phyloP scores from a whole-genome alignment of 2,888 invertebrate species.

The Lepidochitona cinerea region DNA sequence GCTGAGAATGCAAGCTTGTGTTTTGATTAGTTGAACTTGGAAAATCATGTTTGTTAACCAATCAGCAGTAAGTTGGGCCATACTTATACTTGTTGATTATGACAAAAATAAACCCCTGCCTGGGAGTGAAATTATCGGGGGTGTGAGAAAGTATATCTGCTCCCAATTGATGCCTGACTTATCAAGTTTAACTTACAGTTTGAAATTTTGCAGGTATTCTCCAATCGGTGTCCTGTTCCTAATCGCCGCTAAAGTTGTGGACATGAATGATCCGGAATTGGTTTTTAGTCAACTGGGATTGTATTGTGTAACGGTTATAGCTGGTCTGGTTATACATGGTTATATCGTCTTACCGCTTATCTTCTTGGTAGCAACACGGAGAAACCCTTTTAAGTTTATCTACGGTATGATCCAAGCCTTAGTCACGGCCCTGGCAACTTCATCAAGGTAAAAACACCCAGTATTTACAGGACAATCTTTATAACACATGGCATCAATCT shows the following conservation, averaged over 20 bases:
- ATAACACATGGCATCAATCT: no score
- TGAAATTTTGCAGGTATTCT: constrained; percentile 65
- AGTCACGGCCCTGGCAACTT: constrained; percentile 73
- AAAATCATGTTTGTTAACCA: no score
- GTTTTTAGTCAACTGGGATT: constrained; percentile 86
- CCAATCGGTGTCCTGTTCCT: constrained; percentile 68
- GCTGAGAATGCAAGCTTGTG: no score
- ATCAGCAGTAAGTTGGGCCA: no score
- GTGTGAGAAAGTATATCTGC: no score
- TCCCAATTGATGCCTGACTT: no score
- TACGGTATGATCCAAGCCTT: constrained; percentile 75
- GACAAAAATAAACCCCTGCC: no score
- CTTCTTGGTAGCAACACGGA: constrained; percentile 76
- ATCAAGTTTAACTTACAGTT: no score
- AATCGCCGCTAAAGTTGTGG: constrained; percentile 89
- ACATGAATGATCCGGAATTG: constrained; percentile 86
- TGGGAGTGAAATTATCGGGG: no score
- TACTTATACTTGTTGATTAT: no score
- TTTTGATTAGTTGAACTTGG: no score
- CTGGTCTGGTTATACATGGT: constrained; percentile 92
- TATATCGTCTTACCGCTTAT: constrained; percentile 90
- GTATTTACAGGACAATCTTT: no score
- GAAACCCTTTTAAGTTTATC: constrained; percentile 60
- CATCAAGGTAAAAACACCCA: constrained; percentile 63
- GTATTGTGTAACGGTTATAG: constrained; percentile 89